Evolutionary conservation across 2,797 vertebrate species (phyloP).

Genomic region (Vultur gryphus): DNA sequence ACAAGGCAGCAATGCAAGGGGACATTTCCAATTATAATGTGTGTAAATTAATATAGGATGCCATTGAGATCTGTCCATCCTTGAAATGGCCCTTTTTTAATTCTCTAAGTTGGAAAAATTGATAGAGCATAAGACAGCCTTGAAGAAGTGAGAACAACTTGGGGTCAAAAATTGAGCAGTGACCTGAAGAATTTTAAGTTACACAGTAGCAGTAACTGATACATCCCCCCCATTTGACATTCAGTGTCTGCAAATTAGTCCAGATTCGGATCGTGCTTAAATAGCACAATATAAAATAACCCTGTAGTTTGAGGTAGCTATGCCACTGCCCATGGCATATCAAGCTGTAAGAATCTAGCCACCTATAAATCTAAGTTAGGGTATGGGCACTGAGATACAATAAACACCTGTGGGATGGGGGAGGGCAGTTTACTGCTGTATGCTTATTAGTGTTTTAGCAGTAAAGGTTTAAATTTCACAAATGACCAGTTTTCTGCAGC

Average conservation of each 20-base stretch:
- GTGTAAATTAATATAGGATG: background rate
- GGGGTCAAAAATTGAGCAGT: background rate
- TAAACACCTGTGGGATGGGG: background rate
- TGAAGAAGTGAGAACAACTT: background rate
- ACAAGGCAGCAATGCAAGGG: background rate
- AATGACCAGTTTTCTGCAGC: background rate
- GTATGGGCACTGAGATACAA: background rate
- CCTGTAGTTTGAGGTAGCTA: background rate
- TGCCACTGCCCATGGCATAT: background rate
- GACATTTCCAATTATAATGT: background rate
- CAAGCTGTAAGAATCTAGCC: background rate
- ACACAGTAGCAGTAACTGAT: background rate
- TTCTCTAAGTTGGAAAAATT: background rate
- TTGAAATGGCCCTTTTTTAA: background rate
- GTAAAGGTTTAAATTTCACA: background rate
- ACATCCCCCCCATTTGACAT: background rate
- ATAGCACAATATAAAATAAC: background rate
- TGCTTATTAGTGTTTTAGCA: background rate
- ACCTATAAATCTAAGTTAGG: background rate
- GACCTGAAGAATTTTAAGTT: background rate
- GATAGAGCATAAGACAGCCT: background rate
- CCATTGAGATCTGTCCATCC: background rate
- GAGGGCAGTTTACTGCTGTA: background rate
- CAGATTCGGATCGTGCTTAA: background rate
- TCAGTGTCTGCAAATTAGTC: background rate